phyloP scores from a whole-genome alignment of 2,888 invertebrate genomes.

The Ichneumoninae sp. region DNA sequence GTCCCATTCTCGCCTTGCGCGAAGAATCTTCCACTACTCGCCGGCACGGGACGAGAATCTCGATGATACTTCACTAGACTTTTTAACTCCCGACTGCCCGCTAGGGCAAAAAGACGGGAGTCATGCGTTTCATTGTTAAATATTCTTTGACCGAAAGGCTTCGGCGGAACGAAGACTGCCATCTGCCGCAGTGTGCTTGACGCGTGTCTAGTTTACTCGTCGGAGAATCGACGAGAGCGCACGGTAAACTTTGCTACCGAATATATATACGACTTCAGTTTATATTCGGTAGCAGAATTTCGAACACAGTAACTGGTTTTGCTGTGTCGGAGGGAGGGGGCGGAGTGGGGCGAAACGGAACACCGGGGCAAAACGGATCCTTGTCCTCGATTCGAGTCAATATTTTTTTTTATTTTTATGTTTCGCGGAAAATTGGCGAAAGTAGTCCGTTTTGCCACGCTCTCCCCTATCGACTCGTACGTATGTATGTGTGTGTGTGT shows the following conservation, averaged over 20 bases:
- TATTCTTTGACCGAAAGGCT: neutral
- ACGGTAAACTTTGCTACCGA: slow-evolving; percentile 1
- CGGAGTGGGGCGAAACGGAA: no score
- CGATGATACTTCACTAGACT: neutral
- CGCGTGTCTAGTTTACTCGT: neutral
- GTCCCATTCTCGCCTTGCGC: neutral
- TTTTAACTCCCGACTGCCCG: neutral
- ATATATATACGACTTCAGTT: neutral
- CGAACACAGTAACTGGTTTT: slow-evolving; percentile 2
- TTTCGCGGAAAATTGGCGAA: no score
- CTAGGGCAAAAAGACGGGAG: no score
- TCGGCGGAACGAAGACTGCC: neutral
- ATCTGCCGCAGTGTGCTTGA: slow-evolving; percentile 1
- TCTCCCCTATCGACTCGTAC: no score
- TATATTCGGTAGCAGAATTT: neutral
- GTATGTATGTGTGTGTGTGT: neutral
- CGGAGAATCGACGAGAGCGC: neutral
- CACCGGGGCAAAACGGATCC: neutral
- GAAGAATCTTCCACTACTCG: neutral
- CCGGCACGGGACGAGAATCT: neutral
- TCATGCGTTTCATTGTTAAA: no score
- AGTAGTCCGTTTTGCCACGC: no score
- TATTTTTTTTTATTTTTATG: neutral
- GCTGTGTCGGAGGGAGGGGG: no score
- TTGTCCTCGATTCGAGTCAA: neutral